Conservation (phyloP, 2,113 vertebrate genomes). For the Caretta caretta region DNA sequence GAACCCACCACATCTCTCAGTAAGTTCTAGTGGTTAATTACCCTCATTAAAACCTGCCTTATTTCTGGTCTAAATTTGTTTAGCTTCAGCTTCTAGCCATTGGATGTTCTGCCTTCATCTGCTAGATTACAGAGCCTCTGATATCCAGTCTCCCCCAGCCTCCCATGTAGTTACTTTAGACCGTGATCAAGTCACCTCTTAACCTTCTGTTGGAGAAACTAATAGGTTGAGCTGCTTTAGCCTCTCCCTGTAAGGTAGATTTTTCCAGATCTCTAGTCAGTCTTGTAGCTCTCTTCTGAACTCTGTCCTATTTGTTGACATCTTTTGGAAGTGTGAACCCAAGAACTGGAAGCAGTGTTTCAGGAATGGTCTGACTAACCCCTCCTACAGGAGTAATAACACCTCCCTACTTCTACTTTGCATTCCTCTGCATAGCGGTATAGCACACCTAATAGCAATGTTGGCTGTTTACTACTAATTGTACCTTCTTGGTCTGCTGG, state of each 20-base stretch:
- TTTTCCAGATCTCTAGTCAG: not conserved
- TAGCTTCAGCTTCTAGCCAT: not conserved
- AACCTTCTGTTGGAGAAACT: not conserved
- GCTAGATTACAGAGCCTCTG: not conserved
- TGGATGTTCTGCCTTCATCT: not conserved
- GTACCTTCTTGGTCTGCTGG: not conserved
- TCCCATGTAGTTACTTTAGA: not conserved
- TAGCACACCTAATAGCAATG: too few species aligned
- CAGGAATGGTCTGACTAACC: not conserved
- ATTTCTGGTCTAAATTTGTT: not conserved
- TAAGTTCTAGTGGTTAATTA: too few species aligned
- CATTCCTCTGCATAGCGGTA: not conserved
- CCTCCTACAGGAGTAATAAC: not conserved
- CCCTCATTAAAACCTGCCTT: too few species aligned
- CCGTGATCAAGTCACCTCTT: not conserved
- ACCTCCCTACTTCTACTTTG: not conserved
- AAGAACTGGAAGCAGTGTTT: not conserved
- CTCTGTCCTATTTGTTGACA: not conserved
- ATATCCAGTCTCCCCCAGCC: not conserved
- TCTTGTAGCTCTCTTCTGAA: not conserved
- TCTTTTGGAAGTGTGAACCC: not conserved
- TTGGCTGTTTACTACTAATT: too few species aligned
- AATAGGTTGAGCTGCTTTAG: not conserved
- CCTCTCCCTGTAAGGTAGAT: not conserved
- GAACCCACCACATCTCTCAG: not conserved